Percentiles rank a stretch among this genome's conserved stretches.
Evolutionary conservation across 2,888 invertebrate species (phyloP).

Genomic region (Limnephilus marmoratus): DNA sequence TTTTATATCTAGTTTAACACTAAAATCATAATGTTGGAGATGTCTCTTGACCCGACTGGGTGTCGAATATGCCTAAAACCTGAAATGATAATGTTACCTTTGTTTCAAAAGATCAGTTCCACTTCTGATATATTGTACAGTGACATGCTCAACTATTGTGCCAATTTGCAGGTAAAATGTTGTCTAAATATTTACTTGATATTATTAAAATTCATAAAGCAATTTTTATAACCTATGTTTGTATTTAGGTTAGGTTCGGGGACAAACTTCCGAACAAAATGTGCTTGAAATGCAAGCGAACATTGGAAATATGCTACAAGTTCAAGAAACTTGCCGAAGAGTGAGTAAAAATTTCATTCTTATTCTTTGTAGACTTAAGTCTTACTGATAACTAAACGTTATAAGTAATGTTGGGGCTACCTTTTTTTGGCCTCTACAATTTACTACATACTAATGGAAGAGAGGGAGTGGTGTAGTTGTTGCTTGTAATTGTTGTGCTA

Average conservation of each 20-base stretch:
- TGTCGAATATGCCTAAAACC: constrained; percentile 54
- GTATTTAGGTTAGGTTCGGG: constrained; percentile 11
- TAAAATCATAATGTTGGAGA: not conserved
- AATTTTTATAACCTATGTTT: constrained; percentile 11
- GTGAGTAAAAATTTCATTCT: constrained; percentile 67
- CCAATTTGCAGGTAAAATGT: constrained; percentile 48
- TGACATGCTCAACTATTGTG: constrained; percentile 49
- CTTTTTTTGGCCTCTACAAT: not conserved
- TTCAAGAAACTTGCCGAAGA: constrained; percentile 76
- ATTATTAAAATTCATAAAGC: not conserved
- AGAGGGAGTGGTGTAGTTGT: not conserved
- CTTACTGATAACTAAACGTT: not conserved
- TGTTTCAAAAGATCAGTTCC: constrained; percentile 39
- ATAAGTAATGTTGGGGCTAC: not conserved
- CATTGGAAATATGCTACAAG: constrained; percentile 43
- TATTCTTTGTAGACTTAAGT: not conserved
- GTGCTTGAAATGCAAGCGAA: constrained; percentile 53
- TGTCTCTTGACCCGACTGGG: constrained; percentile 21
- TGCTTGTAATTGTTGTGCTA: not conserved
- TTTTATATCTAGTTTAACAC: not conserved
- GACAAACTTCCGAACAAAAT: constrained; percentile 56
- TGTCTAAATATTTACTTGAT: not conserved
- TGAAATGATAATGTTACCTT: constrained; percentile 48
- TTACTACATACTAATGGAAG: not conserved
- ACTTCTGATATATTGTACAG: constrained; percentile 23